Percentiles rank a stretch among this genome's conserved stretches.
Conservation (phyloP, 2,797 vertebrate genomes). For the Gila robusta region DNA sequence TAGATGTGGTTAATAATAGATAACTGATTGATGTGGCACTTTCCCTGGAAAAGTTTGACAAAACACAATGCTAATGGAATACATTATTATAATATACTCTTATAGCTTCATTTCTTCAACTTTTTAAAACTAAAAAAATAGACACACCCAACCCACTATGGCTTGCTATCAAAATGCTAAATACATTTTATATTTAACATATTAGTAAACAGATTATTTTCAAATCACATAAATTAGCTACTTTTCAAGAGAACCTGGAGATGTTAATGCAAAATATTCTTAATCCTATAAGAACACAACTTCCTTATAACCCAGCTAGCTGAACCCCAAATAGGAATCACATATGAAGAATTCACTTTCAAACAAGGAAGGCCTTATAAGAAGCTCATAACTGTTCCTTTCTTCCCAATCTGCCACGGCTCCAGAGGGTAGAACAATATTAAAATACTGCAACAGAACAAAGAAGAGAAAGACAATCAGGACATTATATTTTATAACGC, state of each 20-base stretch:
- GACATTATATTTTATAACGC: neutral
- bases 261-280: conserved; percentile 7
- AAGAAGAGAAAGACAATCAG: neutral
- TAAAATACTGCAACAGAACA: conserved; percentile 79
- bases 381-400: conserved; percentile 92
- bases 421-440: conserved; percentile 88
- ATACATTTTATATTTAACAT: neutral
- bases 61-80: neutral
- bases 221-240: neutral
- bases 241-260: neutral
- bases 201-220: neutral
- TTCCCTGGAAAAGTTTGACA: neutral
- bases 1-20: neutral
- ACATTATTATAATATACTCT: neutral
- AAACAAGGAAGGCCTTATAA: conserved; percentile 73
- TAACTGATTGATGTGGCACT: neutral
- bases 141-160: neutral
- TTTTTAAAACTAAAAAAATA: neutral
- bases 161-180: neutral
- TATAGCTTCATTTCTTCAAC: neutral
- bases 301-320: neutral
- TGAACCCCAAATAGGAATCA: conserved; percentile 5
- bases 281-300: neutral
- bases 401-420: conserved; percentile 93
- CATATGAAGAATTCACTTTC: neutral